Percentiles rank a stretch among this genome's conserved stretches.
phyloP scores from a whole-genome alignment of 2,888 invertebrate genomes.

The Catonia carolina region DNA sequence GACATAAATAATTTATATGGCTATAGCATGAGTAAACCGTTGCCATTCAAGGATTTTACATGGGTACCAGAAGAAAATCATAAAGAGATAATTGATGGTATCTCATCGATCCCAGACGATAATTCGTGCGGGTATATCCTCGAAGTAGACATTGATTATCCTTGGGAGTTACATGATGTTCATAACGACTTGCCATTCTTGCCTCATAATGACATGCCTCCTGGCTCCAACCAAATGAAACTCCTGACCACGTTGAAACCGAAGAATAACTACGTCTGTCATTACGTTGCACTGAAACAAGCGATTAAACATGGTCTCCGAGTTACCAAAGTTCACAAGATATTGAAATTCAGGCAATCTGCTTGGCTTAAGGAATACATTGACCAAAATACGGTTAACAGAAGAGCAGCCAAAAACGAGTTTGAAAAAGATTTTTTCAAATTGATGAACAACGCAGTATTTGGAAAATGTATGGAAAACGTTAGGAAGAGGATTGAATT shows the following conservation, averaged over 20 bases:
- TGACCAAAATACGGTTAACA: not conserved
- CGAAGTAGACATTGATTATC: not conserved
- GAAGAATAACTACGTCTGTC: not conserved
- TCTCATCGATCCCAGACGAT: not conserved
- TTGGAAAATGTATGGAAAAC: slow-evolving; percentile 3
- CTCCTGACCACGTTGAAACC: too few relatives aligned
- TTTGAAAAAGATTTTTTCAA: slow-evolving; percentile 7
- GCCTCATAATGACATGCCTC: not conserved
- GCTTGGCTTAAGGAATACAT: slow-evolving; percentile 1
- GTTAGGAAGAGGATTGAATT: not conserved
- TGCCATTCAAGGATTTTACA: not conserved
- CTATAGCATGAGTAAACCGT: not conserved
- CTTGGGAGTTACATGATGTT: not conserved
- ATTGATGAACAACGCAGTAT: slow-evolving; percentile 2
- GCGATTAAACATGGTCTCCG: slow-evolving; percentile 3
- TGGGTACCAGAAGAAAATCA: not conserved
- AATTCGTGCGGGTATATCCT: not conserved
- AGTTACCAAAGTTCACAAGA: slow-evolving; percentile 3
- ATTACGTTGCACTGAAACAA: not conserved
- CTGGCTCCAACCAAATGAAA: too few relatives aligned
- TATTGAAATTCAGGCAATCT: not conserved
- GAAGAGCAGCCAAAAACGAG: not conserved
- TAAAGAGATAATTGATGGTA: not conserved
- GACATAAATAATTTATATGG: slow-evolving; percentile 23
- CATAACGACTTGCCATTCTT: not conserved